These are phyloP conservation scores for Grapholita molesta DNA, from an alignment of 1,140 invertebrate species.

Conservation along the genomic window DNA sequence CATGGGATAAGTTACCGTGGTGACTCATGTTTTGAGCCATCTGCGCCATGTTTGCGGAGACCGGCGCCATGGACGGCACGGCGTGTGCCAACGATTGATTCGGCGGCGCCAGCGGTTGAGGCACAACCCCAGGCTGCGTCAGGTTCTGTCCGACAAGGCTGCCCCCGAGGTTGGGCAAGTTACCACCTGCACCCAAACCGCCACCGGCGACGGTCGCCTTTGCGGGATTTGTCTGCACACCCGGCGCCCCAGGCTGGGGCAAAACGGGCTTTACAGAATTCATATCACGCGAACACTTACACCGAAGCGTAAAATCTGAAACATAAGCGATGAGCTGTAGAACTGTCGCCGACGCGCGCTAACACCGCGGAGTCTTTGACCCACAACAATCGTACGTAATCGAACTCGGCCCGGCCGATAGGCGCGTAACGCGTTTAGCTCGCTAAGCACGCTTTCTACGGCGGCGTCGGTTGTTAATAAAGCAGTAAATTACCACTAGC, in stretches of 20 bases:
- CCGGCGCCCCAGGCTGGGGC: conserved; percentile 67
- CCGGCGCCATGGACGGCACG: conserved; percentile 63
- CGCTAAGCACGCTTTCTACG: conserved; percentile 44
- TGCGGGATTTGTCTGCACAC: conserved; percentile 63
- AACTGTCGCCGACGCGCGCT: conserved; percentile 52
- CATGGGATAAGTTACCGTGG: conserved; percentile 69
- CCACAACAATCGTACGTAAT: conserved; percentile 75
- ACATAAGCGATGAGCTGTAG: conserved; percentile 53
- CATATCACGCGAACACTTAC: conserved; percentile 56
- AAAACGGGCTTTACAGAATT: conserved; percentile 79
- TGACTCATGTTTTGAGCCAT: conserved; percentile 75
- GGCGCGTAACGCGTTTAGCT: conserved; percentile 63
- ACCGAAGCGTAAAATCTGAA: conserved; percentile 44
- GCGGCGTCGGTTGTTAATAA: conserved; percentile 12
- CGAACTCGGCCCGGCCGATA: conserved; percentile 52
- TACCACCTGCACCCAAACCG: conserved; percentile 52
- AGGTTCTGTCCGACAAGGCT: conserved; percentile 65
- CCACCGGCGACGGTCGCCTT: conserved; percentile 61
- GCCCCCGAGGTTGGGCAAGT: conserved; percentile 54
- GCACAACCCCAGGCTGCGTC: conserved; percentile 50
- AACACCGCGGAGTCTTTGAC: conserved; percentile 72
- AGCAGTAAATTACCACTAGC: conserved; percentile 58
- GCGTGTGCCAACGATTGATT: conserved; percentile 33
- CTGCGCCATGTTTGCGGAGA: conserved; percentile 68
- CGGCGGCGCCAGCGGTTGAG: conserved; percentile 46